Evolutionary conservation across 2,888 invertebrate species (phyloP).

Genomic region (Osmoderma eremita): DNA sequence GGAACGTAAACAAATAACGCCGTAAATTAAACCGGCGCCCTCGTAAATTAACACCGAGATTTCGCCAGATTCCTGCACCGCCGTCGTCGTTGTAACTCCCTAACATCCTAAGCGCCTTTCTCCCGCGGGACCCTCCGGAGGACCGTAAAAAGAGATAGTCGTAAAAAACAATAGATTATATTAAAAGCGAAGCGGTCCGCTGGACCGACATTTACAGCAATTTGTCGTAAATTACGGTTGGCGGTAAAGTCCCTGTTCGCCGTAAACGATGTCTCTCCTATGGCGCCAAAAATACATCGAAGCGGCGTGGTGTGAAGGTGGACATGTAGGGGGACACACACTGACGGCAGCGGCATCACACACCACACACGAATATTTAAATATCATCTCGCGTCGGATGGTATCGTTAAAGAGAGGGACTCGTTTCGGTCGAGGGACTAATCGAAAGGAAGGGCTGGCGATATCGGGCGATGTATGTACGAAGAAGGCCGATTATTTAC

Average conservation of each 20-base stretch:
- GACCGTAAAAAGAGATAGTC: constrained; percentile 13
- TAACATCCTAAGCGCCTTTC: background rate
- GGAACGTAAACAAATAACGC: background rate
- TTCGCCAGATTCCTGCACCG: constrained; percentile 16
- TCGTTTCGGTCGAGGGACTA: constrained; percentile 23
- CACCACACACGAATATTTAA: constrained; percentile 31
- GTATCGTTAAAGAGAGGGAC: constrained; percentile 26
- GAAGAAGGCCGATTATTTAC: constrained; percentile 20
- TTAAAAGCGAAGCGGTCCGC: constrained; percentile 33
- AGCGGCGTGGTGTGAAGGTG: constrained; percentile 11
- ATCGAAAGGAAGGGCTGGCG: constrained; percentile 27
- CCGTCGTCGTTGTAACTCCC: background rate
- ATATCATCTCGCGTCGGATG: constrained; percentile 21
- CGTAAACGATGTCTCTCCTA: constrained; percentile 41
- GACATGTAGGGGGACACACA: background rate
- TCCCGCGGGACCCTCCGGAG: background rate
- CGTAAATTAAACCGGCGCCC: constrained; percentile 11
- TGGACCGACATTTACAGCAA: constrained; percentile 42
- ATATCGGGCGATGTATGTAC: constrained; percentile 23
- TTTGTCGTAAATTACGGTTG: constrained; percentile 40
- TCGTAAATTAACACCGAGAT: constrained; percentile 14
- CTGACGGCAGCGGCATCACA: background rate
- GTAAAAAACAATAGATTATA: constrained; percentile 38
- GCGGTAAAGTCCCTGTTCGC: constrained; percentile 35
- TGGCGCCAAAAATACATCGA: constrained; percentile 39